Evolutionary conservation across 2,888 invertebrate species (phyloP), one percentile per base, ranked within the genome.

Genomic region (Phasia obesa): DNA sequence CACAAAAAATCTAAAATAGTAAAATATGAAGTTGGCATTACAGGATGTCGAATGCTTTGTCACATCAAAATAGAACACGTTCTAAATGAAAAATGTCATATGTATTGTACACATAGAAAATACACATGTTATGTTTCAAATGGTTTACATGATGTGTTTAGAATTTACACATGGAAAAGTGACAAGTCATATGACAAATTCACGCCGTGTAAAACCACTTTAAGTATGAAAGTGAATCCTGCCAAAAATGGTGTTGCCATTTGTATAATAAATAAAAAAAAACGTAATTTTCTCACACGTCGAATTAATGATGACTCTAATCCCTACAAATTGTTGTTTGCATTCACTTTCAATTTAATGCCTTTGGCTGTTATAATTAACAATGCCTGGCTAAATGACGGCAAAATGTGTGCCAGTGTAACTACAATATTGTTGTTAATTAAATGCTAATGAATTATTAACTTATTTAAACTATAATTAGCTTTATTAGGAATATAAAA

Each of bases 391-490:
- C 42, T 27, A 49, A 59, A 59, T 35, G 5, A 17, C 1, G 17
- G 17, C 17, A 47, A 59, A 23, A 57, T 57, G 65, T 55, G 47
- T 57, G 27, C 21, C 15, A n/a, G 7, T 51, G 15, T 42, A 19
- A 17, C 13, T 21, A 5, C 13, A 67, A 38, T 2, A 3, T 19
- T 44, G 21, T 27, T 73, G 73, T 31, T n/a, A 62, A 73, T 81
- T 75, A 44, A 71, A 57, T 67, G 60, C 60, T 81, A 76, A 67
- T 64, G 71, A 67, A 55, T 67, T 81, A 35, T 76, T 38, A 55
- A 65, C 4, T n/a, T 38, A 35, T 59, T 65, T 59, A 11, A 49
- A 49, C 31, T 21, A 47, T 65, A 75, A 73, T 65, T 65, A 31
- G 19, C 55, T 55, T 35, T 53, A 47, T 44, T 60, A 60, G 27